Evolutionary conservation across 2,113 vertebrate species (phyloP).

Genomic region (Seriola dumerili): DNA sequence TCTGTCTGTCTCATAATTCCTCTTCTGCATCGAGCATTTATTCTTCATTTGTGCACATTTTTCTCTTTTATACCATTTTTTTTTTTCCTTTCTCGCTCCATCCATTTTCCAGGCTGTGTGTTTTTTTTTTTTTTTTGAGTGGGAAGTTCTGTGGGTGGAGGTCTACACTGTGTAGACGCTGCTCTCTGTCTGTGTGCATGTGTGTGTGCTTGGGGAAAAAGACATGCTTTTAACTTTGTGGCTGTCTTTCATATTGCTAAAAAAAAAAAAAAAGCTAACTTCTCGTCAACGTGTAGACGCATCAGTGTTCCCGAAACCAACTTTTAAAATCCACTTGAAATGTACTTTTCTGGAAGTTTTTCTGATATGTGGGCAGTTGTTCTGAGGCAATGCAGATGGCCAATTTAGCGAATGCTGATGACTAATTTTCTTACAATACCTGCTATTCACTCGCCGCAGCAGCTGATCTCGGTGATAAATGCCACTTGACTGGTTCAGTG

Average conservation of each 20-base stretch:
- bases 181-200: slow-evolving; percentile 57
- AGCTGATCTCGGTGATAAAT: slow-evolving; percentile 1
- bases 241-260: slow-evolving; percentile 44
- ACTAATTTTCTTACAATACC: slow-evolving; percentile 21
- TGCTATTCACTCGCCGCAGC: background rate
- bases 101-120: slow-evolving; percentile 46
- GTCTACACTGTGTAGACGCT: slow-evolving; percentile 44
- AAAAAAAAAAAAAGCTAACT: background rate
- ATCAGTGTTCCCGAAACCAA: background rate
- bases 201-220: slow-evolving; percentile 63
- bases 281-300: background rate
- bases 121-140: slow-evolving; percentile 38
- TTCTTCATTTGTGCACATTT: slow-evolving; percentile 59
- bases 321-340: background rate
- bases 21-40: slow-evolving; percentile 52
- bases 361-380: slow-evolving; percentile 23
- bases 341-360: background rate
- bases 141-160: slow-evolving; percentile 53
- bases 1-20: slow-evolving; percentile 37
- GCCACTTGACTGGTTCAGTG: background rate
- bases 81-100: slow-evolving; percentile 25
- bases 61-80: slow-evolving; percentile 33
- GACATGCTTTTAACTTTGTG: slow-evolving; percentile 80
- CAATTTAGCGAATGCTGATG: background rate
- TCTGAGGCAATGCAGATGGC: slow-evolving; percentile 44